A percentile compares a stretch with the other conserved stretches of the same genome.
Evolutionary conservation across 2,888 invertebrate species (phyloP).

Genomic region (Poecilobothrus nobilitatus): DNA sequence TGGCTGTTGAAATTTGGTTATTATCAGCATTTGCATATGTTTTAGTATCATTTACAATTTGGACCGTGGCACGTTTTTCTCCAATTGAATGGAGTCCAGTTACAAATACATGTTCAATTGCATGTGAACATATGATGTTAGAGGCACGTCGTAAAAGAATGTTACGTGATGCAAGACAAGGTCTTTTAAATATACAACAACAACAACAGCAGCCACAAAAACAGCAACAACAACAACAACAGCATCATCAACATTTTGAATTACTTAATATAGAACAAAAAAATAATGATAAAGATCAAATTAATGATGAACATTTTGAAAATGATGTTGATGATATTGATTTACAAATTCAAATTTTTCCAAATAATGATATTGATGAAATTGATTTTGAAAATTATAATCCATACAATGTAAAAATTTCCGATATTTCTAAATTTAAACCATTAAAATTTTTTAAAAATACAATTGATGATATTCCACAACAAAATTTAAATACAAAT

Average conservation of each 20-base stretch:
- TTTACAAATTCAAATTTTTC: no score
- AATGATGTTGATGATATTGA: no score
- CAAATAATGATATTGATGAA: no score
- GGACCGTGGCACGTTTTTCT: conserved; percentile 76
- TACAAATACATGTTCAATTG: conserved; percentile 50
- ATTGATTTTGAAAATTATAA: no score
- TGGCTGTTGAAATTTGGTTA: conserved; percentile 78
- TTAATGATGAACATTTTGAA: no score
- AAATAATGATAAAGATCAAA: conserved; percentile 14
- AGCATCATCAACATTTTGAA: background rate
- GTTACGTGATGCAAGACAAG: background rate
- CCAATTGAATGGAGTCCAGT: conserved; percentile 72
- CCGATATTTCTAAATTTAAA: no score
- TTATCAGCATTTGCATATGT: conserved; percentile 70
- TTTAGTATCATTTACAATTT: conserved; percentile 69
- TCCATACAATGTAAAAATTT: no score
- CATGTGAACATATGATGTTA: conserved; percentile 35
- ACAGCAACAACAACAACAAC: background rate
- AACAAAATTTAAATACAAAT: no score
- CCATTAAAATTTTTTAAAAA: no score
- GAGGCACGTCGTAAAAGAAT: conserved; percentile 8
- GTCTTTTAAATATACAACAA: background rate
- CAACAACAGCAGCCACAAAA: background rate
- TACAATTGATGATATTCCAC: no score
- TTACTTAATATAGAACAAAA: background rate